phyloP scores from a whole-genome alignment of 2,888 invertebrate genomes.

The Sturmia bella region DNA sequence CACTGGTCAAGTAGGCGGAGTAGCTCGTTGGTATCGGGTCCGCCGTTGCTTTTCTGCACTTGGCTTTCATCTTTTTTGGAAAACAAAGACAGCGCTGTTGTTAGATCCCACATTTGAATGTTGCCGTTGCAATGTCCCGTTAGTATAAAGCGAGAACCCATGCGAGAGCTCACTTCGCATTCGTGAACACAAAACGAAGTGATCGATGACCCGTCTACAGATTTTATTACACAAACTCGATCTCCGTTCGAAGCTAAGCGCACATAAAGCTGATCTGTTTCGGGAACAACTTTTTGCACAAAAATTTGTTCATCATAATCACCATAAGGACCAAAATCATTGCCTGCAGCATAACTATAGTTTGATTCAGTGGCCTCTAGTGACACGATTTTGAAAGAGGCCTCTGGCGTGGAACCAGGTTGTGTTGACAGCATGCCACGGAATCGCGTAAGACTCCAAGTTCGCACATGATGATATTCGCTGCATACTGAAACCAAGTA shows the following conservation, averaged over 20 bases:
- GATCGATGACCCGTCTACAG: slow-evolving; percentile 96
- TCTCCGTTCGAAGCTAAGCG: slow-evolving; percentile 97
- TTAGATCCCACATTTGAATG: slow-evolving; percentile 99
- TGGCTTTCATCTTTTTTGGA: slow-evolving; percentile 90
- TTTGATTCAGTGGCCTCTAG: slow-evolving; percentile 86
- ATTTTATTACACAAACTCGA: slow-evolving; percentile 95
- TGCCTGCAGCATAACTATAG: slow-evolving; percentile 85
- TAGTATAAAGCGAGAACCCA: slow-evolving; percentile 94
- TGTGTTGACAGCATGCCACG: slow-evolving; percentile 99
- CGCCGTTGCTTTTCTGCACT: slow-evolving; percentile 84
- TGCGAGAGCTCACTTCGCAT: slow-evolving; percentile 97
- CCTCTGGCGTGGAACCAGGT: slow-evolving; percentile 98
- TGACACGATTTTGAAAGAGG: slow-evolving; percentile 91
- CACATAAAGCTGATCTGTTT: slow-evolving; percentile 96
- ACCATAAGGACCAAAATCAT: slow-evolving; percentile 94
- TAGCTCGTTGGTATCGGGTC: slow-evolving; percentile 96
- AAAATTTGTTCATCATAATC: slow-evolving; percentile 98
- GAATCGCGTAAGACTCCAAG: slow-evolving; percentile 98
- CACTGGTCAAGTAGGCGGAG: slow-evolving; percentile 95
- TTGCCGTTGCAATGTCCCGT: slow-evolving; percentile 96
- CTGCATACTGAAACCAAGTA: slow-evolving; percentile 97
- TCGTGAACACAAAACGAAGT: slow-evolving; percentile 98
- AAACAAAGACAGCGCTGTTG: slow-evolving; percentile 92
- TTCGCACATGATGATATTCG: slow-evolving; percentile 98
- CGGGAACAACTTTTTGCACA: slow-evolving; percentile 98